Evolutionary conservation across 1,140 invertebrate species (phyloP), one percentile per base, ranked within the genome.

Genomic region (Nasonia giraulti): DNA sequence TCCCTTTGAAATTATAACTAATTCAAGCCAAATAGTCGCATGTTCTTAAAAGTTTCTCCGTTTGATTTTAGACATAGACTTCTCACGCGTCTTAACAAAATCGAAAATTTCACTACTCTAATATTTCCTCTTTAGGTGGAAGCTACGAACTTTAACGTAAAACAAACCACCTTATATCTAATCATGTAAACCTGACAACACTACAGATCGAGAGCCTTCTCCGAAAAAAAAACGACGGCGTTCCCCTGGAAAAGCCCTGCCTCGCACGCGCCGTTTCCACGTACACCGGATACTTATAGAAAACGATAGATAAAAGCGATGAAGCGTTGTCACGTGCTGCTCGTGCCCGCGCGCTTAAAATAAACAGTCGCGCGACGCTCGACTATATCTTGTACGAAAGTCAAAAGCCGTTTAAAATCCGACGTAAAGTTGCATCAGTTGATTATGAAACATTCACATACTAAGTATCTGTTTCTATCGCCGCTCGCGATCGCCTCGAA

Each of bases 351-450:
- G 47, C 47, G 47, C 14, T 50, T 10, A 50, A 20, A 62, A 62
- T 62, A n/a, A 62, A 62, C 20, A 62, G 55, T 62, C 17, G 55
- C 55, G 55, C 55, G 55, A 44, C 40, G 6, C 7, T 44, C 40
- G 5, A 44, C 40, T 44, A 44, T 44, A 44, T 44, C 40, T 44
- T 7, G 6, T 62, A n/a, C 4, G 20, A n/a, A 62, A n/a, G 14
- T 7, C 55, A 17, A 62, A 62, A 62, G 47, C 47, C 17, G 75
- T 77, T 50, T 55, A 77, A 77, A 47, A 55, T 55, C 37, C 40
- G 12, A n/a, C 20, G 73, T 12, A 10, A 55, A 55, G 27, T 85
- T 85, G 85, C 85, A 85, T 85, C 85, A 85, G 80, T 82, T 62
- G 47, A 50, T 85, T 82, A 78, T 44, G 85, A 82, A 82, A 85